phyloP scores from a whole-genome alignment of 2,888 invertebrate genomes.

The Ectemnius lituratus region DNA sequence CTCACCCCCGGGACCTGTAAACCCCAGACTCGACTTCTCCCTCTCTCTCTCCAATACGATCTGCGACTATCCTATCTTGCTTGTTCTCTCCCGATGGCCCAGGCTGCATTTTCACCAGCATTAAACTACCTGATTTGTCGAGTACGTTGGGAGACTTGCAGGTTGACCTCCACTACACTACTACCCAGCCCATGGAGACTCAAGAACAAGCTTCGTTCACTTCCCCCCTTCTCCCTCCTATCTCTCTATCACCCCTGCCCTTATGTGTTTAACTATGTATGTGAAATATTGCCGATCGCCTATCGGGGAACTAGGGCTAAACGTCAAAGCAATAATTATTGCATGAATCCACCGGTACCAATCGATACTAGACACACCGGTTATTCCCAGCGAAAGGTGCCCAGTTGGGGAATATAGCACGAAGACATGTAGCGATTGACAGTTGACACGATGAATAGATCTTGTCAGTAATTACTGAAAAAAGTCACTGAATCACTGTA shows the following conservation, averaged over 20 bases:
- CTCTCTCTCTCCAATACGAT: too few relatives aligned
- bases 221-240: not conserved
- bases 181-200: constrained; percentile 48
- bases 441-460: too few relatives aligned
- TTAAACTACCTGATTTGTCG: constrained; percentile 69
- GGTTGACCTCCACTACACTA: constrained; percentile 54
- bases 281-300: constrained; percentile 32
- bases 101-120: constrained; percentile 66
- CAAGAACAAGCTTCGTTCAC: constrained; percentile 8
- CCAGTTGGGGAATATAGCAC: too few relatives aligned
- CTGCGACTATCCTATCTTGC: too few relatives aligned
- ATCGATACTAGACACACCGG: not conserved
- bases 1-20: constrained; percentile 72
- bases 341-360: not conserved
- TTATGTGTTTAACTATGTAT: constrained; percentile 6
- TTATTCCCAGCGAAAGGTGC: too few relatives aligned
- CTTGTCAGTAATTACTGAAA: too few relatives aligned
- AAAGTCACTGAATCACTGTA: too few relatives aligned
- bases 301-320: constrained; percentile 5
- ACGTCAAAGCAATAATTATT: not conserved
- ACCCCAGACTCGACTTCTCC: constrained; percentile 58
- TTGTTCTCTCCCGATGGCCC: constrained; percentile 52
- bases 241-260: not conserved
- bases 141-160: constrained; percentile 56
- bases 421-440: too few relatives aligned